Conservation (phyloP, 2,888 invertebrate species). For the Coronaproctus castanopsis region DNA sequence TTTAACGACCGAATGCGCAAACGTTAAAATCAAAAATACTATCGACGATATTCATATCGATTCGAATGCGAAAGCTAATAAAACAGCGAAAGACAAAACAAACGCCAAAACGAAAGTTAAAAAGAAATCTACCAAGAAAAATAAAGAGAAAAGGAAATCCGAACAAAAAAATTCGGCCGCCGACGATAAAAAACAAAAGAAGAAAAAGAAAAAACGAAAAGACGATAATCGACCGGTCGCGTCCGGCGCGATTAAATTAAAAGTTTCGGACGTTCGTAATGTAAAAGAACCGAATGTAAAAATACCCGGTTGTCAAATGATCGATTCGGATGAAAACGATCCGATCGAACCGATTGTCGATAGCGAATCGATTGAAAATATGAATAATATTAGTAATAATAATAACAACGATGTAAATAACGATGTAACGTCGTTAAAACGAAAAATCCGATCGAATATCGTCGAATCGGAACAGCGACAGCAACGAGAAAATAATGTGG, state of each 20-base stretch:
- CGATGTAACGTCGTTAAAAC: background rate
- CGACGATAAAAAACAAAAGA: background rate
- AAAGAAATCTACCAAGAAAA: background rate
- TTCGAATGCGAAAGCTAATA: background rate
- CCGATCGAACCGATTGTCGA: background rate
- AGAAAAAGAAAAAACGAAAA: background rate
- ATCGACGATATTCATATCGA: background rate
- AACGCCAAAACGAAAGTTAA: background rate
- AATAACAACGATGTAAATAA: background rate
- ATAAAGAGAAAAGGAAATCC: background rate
- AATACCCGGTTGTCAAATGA: background rate
- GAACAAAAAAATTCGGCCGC: too few species aligned
- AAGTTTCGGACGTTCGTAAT: too few species aligned
- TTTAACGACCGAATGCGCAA: background rate
- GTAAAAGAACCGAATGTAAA: too few species aligned
- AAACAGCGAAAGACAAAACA: background rate
- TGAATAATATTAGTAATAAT: background rate
- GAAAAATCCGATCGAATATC: background rate
- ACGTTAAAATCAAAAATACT: background rate
- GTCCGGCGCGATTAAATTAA: background rate
- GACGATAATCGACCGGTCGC: background rate
- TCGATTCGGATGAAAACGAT: background rate
- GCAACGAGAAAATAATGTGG: background rate
- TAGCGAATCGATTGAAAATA: background rate
- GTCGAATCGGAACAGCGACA: background rate